Percentiles rank a stretch among this genome's conserved stretches.
Conservation (phyloP, 1,140 invertebrate species). For the Cheumatopsyche charites region DNA sequence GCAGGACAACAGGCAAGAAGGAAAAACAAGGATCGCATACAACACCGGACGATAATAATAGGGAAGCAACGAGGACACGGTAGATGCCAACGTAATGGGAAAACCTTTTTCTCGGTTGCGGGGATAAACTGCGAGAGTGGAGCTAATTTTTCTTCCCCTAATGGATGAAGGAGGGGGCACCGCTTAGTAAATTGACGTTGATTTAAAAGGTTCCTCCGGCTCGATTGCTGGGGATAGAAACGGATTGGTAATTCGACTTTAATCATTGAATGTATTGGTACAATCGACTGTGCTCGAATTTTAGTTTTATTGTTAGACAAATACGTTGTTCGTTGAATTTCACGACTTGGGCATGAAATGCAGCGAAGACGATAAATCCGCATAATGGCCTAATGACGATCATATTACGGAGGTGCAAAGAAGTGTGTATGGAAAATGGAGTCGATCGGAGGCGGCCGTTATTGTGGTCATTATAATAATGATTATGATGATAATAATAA, state of each 20-base stretch:
- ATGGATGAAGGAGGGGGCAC: constrained; percentile 27
- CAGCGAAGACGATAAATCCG: background rate
- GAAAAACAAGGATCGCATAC: constrained; percentile 15
- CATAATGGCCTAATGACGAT: constrained; percentile 11
- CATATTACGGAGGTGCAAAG: constrained; percentile 4
- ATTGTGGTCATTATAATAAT: constrained; percentile 40
- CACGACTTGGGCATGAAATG: background rate
- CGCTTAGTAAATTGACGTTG: constrained; percentile 38
- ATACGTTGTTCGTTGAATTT: too few species aligned
- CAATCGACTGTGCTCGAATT: background rate
- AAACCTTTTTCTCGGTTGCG: constrained; percentile 38
- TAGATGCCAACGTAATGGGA: constrained; percentile 38
- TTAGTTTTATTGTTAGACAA: too few species aligned
- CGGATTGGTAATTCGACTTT: constrained; percentile 11
- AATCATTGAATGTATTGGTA: constrained; percentile 18
- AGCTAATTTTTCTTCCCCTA: constrained; percentile 36
- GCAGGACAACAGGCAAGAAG: constrained; percentile 1
- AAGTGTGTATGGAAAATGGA: constrained; percentile 25
- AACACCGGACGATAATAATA: constrained; percentile 25
- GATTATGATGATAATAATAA: constrained; percentile 37
- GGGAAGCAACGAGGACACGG: constrained; percentile 29
- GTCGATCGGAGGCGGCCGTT: constrained; percentile 17
- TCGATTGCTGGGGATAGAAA: constrained; percentile 14
- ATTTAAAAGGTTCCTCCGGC: constrained; percentile 35
- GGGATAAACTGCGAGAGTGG: constrained; percentile 31